Percentiles rank a stretch among this genome's conserved stretches.
Conservation (phyloP, 1,140 invertebrate genomes). For the Eumaeus atala region DNA sequence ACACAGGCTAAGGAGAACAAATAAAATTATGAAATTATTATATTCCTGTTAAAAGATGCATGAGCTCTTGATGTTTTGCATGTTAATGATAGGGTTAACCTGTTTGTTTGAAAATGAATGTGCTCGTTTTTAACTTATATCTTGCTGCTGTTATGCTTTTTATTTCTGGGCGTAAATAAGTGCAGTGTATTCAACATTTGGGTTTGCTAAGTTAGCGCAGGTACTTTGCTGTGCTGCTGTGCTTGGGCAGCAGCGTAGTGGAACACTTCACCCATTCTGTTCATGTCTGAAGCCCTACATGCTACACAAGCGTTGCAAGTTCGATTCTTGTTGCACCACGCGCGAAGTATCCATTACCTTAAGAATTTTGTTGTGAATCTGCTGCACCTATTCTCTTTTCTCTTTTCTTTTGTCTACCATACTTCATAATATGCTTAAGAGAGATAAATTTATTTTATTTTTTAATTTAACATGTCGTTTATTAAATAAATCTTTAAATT, state of each 20-base stretch:
- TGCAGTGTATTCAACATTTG: conserved; percentile 7
- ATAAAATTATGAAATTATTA: no score
- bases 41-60: no score
- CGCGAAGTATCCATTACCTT: no score
- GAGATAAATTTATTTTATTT: conserved; percentile 55
- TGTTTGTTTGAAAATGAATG: no score
- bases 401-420: conserved; percentile 18
- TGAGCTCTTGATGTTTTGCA: no score
- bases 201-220: no score
- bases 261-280: no score
- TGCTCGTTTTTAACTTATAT: not conserved
- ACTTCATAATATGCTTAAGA: conserved; percentile 41
- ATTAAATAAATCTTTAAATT: conserved; percentile 30
- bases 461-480: conserved; percentile 44
- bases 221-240: not conserved
- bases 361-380: not conserved
- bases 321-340: no score
- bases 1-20: no score
- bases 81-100: not conserved
- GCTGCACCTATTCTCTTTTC: conserved; percentile 3
- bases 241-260: no score
- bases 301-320: no score
- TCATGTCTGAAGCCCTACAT: no score
- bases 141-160: conserved; percentile 9
- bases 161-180: conserved; percentile 7